Conservation (phyloP, 2,797 vertebrate species). For the Anniella stebbinsi region DNA sequence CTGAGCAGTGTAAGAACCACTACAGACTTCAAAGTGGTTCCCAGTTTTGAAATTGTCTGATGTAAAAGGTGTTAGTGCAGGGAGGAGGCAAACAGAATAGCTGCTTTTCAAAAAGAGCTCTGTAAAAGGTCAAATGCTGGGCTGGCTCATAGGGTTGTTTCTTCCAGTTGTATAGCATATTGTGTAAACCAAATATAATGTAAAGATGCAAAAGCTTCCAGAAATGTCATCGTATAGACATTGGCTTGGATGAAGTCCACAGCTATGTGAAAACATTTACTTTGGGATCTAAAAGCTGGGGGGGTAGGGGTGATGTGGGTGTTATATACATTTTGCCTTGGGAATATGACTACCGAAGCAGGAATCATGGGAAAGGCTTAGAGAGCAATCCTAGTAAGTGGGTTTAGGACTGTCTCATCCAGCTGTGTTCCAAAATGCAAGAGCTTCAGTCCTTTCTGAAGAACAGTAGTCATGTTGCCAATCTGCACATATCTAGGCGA, state of each 20-base stretch:
- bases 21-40: constrained; percentile 75
- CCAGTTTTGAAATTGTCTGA: constrained; percentile 74
- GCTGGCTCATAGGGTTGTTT: constrained; percentile 67
- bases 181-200: constrained; percentile 74
- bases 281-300: constrained; percentile 72
- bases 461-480: neutral
- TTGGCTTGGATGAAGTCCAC: constrained; percentile 73
- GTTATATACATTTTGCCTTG: constrained; percentile 70
- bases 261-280: constrained; percentile 77
- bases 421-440: neutral
- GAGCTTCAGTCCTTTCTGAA: neutral
- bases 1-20: constrained; percentile 71
- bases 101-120: constrained; percentile 68
- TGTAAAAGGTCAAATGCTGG: constrained; percentile 67
- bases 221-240: constrained; percentile 72
- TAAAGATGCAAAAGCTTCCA: constrained; percentile 77
- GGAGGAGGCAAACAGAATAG: constrained; percentile 64
- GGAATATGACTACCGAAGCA: constrained; percentile 61
- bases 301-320: constrained; percentile 47
- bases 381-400: neutral
- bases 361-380: constrained; percentile 51
- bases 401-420: neutral
- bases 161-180: constrained; percentile 71
- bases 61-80: constrained; percentile 73
- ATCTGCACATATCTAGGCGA: neutral